A percentile compares a stretch with the other conserved stretches of the same genome.
Conservation (phyloP, 2,113 vertebrate genomes). For the Orthonyx spaldingii region DNA sequence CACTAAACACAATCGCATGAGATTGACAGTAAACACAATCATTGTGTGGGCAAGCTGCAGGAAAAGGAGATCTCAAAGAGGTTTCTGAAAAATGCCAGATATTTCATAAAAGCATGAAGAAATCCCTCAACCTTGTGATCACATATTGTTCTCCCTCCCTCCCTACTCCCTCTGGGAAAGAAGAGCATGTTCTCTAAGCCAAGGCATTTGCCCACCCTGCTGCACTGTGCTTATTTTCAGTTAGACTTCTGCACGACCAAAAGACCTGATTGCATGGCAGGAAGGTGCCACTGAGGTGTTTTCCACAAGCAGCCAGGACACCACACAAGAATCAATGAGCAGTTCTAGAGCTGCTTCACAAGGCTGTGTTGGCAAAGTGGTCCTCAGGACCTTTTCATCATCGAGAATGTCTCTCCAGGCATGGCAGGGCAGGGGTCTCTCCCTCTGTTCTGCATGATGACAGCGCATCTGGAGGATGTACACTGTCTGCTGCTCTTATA, state of each 20-base stretch:
- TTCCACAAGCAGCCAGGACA: background rate
- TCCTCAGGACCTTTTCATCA: background rate
- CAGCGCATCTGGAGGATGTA: background rate
- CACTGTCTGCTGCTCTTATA: background rate
- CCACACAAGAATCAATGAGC: background rate
- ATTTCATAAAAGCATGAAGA: background rate
- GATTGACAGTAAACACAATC: background rate
- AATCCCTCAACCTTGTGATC: background rate
- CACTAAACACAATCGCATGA: background rate
- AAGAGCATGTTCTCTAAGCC: background rate
- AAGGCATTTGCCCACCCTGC: background rate
- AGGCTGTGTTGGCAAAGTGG: background rate
- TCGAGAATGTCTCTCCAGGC: background rate
- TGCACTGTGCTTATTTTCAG: background rate
- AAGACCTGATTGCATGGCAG: background rate
- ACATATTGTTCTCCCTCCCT: background rate
- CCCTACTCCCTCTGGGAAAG: background rate
- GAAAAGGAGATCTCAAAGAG: background rate
- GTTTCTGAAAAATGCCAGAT: background rate
- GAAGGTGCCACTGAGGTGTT: background rate
- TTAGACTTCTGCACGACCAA: background rate
- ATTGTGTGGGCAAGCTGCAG: background rate
- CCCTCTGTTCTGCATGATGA: background rate
- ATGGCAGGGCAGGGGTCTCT: accelerated
- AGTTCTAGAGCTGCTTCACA: background rate